Conservation (phyloP, 1,140 invertebrate species). For the Goniozus legneri region DNA sequence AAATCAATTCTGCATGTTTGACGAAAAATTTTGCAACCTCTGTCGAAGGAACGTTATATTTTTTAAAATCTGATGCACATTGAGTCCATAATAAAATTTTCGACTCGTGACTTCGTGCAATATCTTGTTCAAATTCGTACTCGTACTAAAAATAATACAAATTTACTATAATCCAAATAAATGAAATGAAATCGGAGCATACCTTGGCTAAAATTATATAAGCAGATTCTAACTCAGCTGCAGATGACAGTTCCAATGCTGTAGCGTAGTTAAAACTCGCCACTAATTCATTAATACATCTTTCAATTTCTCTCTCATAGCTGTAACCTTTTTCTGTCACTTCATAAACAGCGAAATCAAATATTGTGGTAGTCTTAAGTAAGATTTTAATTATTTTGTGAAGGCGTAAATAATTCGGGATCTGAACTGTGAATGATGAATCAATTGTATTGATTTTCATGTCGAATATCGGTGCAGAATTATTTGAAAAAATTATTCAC, state of each 20-base stretch:
- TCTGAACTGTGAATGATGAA: conserved; percentile 38
- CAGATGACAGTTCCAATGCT: conserved; percentile 58
- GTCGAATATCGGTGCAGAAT: conserved; percentile 1
- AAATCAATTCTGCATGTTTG: conserved; percentile 51
- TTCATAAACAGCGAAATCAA: conserved; percentile 38
- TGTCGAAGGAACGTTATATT: conserved; percentile 53
- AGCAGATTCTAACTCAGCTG: conserved; percentile 44
- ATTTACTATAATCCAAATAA: no score
- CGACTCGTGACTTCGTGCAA: conserved; percentile 38
- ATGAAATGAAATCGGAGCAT: conserved; percentile 5
- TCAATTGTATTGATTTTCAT: not conserved
- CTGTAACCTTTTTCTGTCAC: conserved; percentile 32
- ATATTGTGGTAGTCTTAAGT: conserved; percentile 35
- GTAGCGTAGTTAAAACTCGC: conserved; percentile 52
- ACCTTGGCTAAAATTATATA: conserved; percentile 44
- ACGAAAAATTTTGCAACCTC: conserved; percentile 58
- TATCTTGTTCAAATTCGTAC: conserved; percentile 35
- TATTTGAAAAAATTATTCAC: conserved; percentile 33
- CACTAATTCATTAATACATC: conserved; percentile 56
- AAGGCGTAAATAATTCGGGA: conserved; percentile 55
- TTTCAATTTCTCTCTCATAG: conserved; percentile 38
- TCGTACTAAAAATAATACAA: conserved; percentile 29
- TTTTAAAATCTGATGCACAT: conserved; percentile 58
- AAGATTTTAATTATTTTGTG: conserved; percentile 55
- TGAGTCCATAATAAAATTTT: conserved; percentile 55